Base-by-base conservation (phyloP, 1,140 invertebrate species). In the Drosophila sp. region DNA sequence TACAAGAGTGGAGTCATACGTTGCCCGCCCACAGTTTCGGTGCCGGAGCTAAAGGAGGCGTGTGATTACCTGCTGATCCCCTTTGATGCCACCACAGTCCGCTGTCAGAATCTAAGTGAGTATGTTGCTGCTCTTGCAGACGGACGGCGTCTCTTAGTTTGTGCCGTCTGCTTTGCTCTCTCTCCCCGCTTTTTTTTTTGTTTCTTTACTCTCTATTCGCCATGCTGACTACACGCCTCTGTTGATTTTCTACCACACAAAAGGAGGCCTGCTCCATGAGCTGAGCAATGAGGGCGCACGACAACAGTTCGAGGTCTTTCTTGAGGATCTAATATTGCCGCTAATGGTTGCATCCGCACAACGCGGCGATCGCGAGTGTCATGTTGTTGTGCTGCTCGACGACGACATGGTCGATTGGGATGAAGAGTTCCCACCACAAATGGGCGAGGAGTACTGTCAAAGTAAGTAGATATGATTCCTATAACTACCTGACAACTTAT, bases 31-130 rank as follows among this genome's bases (percentile, higher is more conserved):
- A 95, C 95, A 46, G 96, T 98, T 3, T 95, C 96, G 3, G 96
- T 99, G 9, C 97, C 98, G 89, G 99, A 99, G 92, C 92, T 99
- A 36, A 93, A 98, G 53, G 99, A 99, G 92, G 99, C 99, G 18
- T 99, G 99, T 91, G 99, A 99, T 92, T 99, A 99, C 92, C 93
- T 99, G 27, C 94, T 99, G 2, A 96, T 99, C 83, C 99, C 99
- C 14, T 99, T 99, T 92, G 97, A 99, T 93, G 97, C 98, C 2
- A 95, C 95, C 51, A 99, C 98, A 32, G 96, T 99, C 34, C 97
- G 98, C 91, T 99, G 98, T 92, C 96, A 98, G 93, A 98, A 98
- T 94, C 93, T 99, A 69, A 93, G 97, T 97, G 93, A 94, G 96
- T 94, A 89, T 45, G 45, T 21, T 72, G 32, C 18, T 18, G 41